Evolutionary conservation across 2,113 vertebrate species (phyloP), one percentile per base, ranked within the genome.

Genomic region (Psittacus erithacus): DNA sequence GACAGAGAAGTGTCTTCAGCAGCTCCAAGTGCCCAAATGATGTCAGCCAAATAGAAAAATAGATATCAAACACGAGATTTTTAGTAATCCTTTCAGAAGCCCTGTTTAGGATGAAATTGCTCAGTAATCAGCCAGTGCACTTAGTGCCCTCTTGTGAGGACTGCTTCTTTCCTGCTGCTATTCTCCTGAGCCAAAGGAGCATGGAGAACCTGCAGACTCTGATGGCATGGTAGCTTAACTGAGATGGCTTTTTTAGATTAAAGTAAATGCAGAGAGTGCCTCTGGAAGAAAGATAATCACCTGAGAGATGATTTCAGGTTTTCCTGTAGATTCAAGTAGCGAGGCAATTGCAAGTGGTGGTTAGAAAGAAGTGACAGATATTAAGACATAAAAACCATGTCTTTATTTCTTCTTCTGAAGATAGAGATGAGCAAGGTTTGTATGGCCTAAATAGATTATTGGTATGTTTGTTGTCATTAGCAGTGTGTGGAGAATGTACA

Each of bases 401-500:
- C 38, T 70, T 39, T 62, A 2, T 69, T 24, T 52, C 28, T 85
- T 92, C 41, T 59, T 91, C n/a, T 70, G n/a, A 82, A 86, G 20
- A 31, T 3, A 70, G 38, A 79, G 20, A 57, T 60, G 9, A 90
- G 12, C 49, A 81, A 71, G 39, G 16, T 64, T 47, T 78, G 20
- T 74, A 63, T 74, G 33, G 6, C 50, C 46, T 88, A 11, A 27
- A 70, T 27, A 68, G 17, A n/a, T 67, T 43, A 59, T 50, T 59
- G 28, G 81, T 86, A 29, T 35, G 3, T 46, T 84, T 77, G 20
- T 38, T 63, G 13, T 9, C 2, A 46, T 9, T 60, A 57, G 39
- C 39, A 52, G 24, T 12, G 3, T 3, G 4, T 77, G 60, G 33
- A 67, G 17, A 69, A 59, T 0, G 0, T 55, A 63, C 3, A 6